Evolutionary conservation across 2,797 vertebrate genomes (phyloP).

Genomic region (Ceryle rudis): DNA sequence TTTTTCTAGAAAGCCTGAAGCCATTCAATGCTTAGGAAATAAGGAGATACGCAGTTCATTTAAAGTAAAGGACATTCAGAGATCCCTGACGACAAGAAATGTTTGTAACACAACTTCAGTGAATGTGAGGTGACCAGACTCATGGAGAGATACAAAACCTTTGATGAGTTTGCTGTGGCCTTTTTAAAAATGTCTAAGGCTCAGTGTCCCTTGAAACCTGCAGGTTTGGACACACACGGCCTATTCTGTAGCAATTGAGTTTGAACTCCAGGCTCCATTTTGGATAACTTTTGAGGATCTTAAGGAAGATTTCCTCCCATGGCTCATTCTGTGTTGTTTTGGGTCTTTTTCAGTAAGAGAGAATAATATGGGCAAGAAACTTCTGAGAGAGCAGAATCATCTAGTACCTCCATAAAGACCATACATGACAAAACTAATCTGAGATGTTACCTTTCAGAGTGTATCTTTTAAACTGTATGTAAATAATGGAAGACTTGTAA

Average conservation of each 20-base stretch:
- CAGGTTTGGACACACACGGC: background rate
- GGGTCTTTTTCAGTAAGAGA: background rate
- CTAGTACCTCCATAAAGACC: background rate
- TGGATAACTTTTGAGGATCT: background rate
- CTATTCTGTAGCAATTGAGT: background rate
- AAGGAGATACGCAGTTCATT: background rate
- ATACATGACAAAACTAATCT: background rate
- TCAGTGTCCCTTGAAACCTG: background rate
- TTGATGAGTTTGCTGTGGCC: background rate
- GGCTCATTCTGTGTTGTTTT: background rate
- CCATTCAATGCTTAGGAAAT: background rate
- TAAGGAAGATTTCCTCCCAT: background rate
- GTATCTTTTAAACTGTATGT: background rate
- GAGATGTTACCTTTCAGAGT: background rate
- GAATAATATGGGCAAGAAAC: background rate
- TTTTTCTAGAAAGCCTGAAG: background rate
- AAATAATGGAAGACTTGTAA: background rate
- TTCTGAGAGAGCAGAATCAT: background rate
- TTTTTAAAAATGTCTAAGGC: background rate
- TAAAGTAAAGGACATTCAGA: background rate
- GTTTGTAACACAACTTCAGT: background rate
- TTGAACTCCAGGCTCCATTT: background rate
- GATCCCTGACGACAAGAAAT: background rate
- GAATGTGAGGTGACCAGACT: background rate
- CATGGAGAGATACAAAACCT: background rate